phyloP scores from a whole-genome alignment of 2,888 invertebrate species.

The Leptogaster cylindrica region DNA sequence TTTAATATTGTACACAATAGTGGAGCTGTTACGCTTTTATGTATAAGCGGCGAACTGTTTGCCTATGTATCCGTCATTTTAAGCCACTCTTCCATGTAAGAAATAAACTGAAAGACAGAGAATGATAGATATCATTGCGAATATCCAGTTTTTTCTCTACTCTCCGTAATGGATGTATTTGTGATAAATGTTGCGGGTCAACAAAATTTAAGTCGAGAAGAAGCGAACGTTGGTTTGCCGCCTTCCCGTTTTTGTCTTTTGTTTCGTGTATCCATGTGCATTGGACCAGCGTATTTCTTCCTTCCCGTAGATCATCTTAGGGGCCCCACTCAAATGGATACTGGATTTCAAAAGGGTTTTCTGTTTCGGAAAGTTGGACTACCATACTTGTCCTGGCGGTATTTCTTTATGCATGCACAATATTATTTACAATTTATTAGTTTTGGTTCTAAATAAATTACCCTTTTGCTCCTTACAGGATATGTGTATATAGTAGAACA shows the following conservation, averaged over 20 bases:
- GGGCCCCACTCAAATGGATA: conserved; percentile 26
- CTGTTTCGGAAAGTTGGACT: conserved; percentile 12
- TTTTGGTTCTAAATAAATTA: too few relatives aligned
- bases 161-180: conserved; percentile 35
- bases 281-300: conserved; percentile 43
- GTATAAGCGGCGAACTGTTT: background rate
- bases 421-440: too few relatives aligned
- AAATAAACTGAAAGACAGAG: conserved; percentile 26
- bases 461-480: too few relatives aligned
- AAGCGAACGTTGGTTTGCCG: conserved; percentile 39
- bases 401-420: conserved; percentile 16
- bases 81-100: conserved; percentile 17
- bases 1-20: conserved; percentile 22
- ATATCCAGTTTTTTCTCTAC: conserved; percentile 43
- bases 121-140: conserved; percentile 40
- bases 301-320: conserved; percentile 5
- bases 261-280: conserved; percentile 42
- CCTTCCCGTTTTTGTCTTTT: conserved; percentile 41
- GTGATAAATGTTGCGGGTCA: conserved; percentile 47
- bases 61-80: conserved; percentile 25
- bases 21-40: conserved; percentile 30
- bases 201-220: conserved; percentile 43
- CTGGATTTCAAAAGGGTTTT: too few relatives aligned
- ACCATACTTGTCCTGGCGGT: conserved; percentile 39
- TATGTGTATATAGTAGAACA: background rate